These are phyloP conservation scores for Heterochromis multidens DNA, from an alignment of 2,113 vertebrate genomes.

Conservation along the genomic window DNA sequence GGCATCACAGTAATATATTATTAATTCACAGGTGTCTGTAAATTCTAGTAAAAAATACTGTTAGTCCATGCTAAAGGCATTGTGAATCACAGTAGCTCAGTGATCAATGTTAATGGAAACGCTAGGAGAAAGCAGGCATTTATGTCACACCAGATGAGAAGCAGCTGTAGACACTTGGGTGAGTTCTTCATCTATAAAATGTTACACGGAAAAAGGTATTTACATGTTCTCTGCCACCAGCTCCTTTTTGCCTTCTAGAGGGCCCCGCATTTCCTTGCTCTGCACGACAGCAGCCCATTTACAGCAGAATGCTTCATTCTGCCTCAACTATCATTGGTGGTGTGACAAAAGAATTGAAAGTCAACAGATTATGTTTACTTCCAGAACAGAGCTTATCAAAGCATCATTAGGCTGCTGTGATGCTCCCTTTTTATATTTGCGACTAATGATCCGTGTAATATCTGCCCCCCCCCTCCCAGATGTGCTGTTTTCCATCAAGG, in stretches of 20 bases:
- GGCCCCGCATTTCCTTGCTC: constrained; percentile 9
- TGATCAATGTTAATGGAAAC: constrained; percentile 21
- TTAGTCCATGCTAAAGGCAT: neutral
- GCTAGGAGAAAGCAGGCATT: constrained; percentile 21
- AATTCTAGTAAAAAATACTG: constrained; percentile 7
- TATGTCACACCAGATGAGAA: constrained; percentile 28
- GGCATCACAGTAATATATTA: neutral
- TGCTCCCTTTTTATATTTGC: constrained; percentile 76
- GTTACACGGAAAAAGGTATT: constrained; percentile 21
- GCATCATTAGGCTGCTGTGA: constrained; percentile 79
- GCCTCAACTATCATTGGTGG: constrained; percentile 62
- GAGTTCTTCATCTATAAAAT: neutral
- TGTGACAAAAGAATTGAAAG: constrained; percentile 77
- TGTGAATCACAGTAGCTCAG: constrained; percentile 11
- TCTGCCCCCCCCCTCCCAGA: constrained; percentile 63
- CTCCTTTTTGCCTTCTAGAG: constrained; percentile 5
- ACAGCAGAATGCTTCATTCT: constrained; percentile 58
- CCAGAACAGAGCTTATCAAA: constrained; percentile 75
- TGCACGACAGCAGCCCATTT: constrained; percentile 29
- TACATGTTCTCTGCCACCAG: constrained; percentile 13
- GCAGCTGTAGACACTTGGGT: constrained; percentile 2
- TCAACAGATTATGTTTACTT: constrained; percentile 84
- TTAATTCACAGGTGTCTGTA: constrained; percentile 13
- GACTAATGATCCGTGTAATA: constrained; percentile 90
- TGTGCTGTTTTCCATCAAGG: constrained; percentile 69